These are phyloP conservation scores for Hyperoplus immaculatus DNA, from an alignment of 2,797 vertebrate genomes.

Conservation along the genomic window DNA sequence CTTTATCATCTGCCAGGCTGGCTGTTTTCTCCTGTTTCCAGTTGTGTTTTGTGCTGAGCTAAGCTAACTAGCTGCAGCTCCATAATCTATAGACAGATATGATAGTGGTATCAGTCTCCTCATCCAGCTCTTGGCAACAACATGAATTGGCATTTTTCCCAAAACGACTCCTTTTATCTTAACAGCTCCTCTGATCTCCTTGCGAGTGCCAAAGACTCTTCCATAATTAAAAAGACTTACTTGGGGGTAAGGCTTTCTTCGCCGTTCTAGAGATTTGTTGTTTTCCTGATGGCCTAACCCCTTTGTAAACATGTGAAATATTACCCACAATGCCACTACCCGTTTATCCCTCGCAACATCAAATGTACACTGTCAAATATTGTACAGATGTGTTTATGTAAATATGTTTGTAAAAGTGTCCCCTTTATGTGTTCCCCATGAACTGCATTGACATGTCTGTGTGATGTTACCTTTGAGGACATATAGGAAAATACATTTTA, in stretches of 20 bases:
- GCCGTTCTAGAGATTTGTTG: background rate
- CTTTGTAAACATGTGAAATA: conserved; percentile 3
- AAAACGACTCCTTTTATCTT: conserved; percentile 24
- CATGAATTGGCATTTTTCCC: background rate
- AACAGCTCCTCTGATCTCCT: conserved; percentile 29
- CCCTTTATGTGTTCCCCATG: conserved; percentile 45
- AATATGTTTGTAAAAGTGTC: conserved; percentile 65
- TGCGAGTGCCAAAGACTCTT: conserved; percentile 76
- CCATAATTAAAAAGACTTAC: conserved; percentile 11
- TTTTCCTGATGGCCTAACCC: background rate
- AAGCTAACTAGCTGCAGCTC: background rate
- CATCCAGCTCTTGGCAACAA: background rate
- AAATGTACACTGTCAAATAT: conserved; percentile 67
- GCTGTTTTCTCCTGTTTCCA: background rate
- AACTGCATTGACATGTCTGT: conserved; percentile 61
- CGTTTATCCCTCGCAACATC: conserved; percentile 1
- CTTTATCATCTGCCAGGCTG: background rate
- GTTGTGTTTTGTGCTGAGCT: conserved; percentile 4
- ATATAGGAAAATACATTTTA: conserved; percentile 26
- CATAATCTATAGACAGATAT: background rate
- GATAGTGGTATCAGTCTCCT: background rate
- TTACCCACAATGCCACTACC: conserved; percentile 26
- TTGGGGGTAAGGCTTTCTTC: background rate
- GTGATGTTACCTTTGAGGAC: conserved; percentile 55
- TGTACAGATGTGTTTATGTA: conserved; percentile 71